Conservation (phyloP, 2,113 vertebrate species). For the Apaloderma vittatum region DNA sequence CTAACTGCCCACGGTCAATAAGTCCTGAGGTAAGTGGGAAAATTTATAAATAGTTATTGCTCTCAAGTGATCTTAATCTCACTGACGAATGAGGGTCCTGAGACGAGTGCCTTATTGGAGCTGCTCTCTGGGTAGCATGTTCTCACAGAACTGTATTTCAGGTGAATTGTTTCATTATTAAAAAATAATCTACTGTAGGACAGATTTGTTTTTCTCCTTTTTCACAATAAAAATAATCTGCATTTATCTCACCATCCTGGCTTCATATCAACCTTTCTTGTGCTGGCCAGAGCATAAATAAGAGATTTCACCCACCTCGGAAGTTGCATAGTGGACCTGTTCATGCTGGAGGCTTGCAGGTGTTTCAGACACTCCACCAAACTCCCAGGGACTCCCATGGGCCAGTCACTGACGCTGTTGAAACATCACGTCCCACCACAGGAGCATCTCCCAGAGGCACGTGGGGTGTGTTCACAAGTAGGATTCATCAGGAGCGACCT, state of each 20-base stretch:
- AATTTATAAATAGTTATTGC: background rate
- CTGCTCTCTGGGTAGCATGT: background rate
- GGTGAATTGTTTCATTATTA: background rate
- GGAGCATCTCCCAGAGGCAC: background rate
- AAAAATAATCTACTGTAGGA: background rate
- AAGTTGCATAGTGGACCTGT: rapidly evolving
- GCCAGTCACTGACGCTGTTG: too few relatives aligned
- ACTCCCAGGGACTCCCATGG: rapidly evolving
- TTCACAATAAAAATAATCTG: background rate
- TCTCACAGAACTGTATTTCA: background rate
- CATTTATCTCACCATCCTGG: rapidly evolving
- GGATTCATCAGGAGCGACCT: background rate
- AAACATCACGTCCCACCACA: background rate
- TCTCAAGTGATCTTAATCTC: background rate
- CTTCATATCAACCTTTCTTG: background rate
- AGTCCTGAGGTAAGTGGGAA: background rate
- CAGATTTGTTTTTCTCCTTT: background rate
- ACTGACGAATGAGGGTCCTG: background rate
- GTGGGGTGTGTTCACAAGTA: rapidly evolving
- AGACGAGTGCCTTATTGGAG: background rate
- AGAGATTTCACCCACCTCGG: background rate
- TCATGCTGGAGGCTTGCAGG: background rate
- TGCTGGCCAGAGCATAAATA: background rate
- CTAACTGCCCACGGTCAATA: background rate
- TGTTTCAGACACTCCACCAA: rapidly evolving